phyloP scores from a whole-genome alignment of 2,797 vertebrate species.

The Sebastes baramenuke region DNA sequence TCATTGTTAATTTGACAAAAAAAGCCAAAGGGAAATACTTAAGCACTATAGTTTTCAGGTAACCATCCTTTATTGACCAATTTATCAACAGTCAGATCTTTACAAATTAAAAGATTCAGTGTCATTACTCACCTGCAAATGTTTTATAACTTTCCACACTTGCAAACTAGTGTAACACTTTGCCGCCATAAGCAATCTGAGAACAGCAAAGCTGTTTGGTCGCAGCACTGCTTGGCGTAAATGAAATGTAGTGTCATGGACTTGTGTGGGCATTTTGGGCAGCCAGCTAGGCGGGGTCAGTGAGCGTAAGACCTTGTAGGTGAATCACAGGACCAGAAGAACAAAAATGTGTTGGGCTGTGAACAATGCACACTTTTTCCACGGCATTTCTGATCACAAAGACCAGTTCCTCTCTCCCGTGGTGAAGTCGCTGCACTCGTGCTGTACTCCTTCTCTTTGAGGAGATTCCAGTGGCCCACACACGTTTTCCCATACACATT shows the following conservation, averaged over 20 bases:
- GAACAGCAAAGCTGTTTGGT: background rate
- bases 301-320: slow-evolving; percentile 55
- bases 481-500: slow-evolving; percentile 71
- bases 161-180: background rate
- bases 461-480: slow-evolving; percentile 78
- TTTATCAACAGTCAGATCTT: background rate
- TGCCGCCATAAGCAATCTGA: background rate
- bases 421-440: slow-evolving; percentile 53
- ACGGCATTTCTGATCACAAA: slow-evolving; percentile 68
- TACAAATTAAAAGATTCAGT: background rate
- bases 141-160: background rate
- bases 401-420: slow-evolving; percentile 65
- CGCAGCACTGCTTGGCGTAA: background rate
- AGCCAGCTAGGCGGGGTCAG: slow-evolving; percentile 30
- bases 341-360: slow-evolving; percentile 41
- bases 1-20: no score
- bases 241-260: slow-evolving; percentile 44
- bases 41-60: background rate
- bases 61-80: background rate
- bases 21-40: background rate
- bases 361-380: slow-evolving; percentile 71
- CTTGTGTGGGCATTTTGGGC: slow-evolving; percentile 53
- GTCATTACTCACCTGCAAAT: background rate
- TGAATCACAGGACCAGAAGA: slow-evolving; percentile 65
- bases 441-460: slow-evolving; percentile 67